phyloP scores from a whole-genome alignment of 2,113 vertebrate species.

The Neopipo cinnamomea region DNA sequence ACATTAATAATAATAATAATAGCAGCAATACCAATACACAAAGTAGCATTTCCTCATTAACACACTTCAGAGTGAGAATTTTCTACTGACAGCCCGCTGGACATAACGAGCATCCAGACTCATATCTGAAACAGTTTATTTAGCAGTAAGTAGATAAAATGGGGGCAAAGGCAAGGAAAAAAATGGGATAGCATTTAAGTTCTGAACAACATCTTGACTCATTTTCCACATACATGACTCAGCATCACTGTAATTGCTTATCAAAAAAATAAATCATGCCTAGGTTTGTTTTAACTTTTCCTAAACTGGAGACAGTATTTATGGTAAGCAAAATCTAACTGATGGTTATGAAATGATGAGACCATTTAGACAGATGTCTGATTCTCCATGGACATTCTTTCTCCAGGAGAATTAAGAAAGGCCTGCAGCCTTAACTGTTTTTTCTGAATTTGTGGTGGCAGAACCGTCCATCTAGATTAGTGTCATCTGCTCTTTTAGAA shows the following conservation, averaged over 20 bases:
- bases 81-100: neutral
- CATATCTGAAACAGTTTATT: neutral
- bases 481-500: slow-evolving; percentile 23
- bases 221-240: neutral
- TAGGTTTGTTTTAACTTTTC: neutral
- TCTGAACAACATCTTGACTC: neutral
- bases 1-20: neutral
- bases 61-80: neutral
- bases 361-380: slow-evolving; percentile 32
- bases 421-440: slow-evolving; percentile 13
- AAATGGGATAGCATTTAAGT: neutral
- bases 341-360: neutral
- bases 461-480: slow-evolving; percentile 38
- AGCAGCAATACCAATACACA: neutral
- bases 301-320: neutral
- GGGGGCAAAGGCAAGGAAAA: neutral
- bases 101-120: neutral
- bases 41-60: neutral
- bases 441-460: slow-evolving; percentile 50
- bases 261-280: neutral
- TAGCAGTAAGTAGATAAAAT: neutral
- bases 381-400: slow-evolving; percentile 7
- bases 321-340: neutral
- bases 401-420: slow-evolving; percentile 17
- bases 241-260: neutral